These are phyloP conservation scores for Proisotoma minuta DNA, from an alignment of 2,888 invertebrate genomes.

Conservation along the genomic window DNA sequence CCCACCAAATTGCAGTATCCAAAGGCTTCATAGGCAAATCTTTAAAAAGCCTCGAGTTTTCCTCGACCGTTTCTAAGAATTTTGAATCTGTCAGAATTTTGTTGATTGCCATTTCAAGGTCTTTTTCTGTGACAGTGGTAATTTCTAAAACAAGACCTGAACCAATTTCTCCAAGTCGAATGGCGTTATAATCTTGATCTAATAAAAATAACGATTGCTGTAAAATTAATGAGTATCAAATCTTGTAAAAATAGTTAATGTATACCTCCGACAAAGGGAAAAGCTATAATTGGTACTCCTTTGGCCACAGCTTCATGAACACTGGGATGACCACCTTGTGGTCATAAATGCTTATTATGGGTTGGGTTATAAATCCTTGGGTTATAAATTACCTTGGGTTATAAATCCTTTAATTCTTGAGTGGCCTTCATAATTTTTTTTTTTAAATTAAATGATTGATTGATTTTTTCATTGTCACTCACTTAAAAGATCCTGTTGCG, in stretches of 20 bases:
- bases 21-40: constrained; percentile 16
- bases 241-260: neutral
- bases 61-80: neutral
- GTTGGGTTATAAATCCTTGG: constrained; percentile 21
- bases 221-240: neutral
- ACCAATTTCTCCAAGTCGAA: constrained; percentile 18
- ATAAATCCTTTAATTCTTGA: constrained; percentile 4
- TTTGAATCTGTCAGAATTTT: constrained; percentile 12
- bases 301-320: constrained; percentile 39
- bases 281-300: constrained; percentile 35
- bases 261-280: constrained; percentile 31
- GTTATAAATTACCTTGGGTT: too few species aligned
- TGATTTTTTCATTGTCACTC: too few species aligned
- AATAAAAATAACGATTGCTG: neutral
- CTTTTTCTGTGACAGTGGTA: constrained; percentile 5
- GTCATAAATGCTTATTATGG: constrained; percentile 38
- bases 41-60: constrained; percentile 14
- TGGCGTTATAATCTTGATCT: constrained; percentile 34
- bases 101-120: constrained; percentile 14
- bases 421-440: neutral
- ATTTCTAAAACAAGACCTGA: constrained; percentile 23
- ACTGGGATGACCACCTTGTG: constrained; percentile 27
- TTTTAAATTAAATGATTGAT: neutral
- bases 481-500: constrained; percentile 47
- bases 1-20: constrained; percentile 16